A percentile compares a stretch with the other conserved stretches of the same genome.
phyloP scores from a whole-genome alignment of 92 coral and sea anemone genomes.

The Porites evermanni region DNA sequence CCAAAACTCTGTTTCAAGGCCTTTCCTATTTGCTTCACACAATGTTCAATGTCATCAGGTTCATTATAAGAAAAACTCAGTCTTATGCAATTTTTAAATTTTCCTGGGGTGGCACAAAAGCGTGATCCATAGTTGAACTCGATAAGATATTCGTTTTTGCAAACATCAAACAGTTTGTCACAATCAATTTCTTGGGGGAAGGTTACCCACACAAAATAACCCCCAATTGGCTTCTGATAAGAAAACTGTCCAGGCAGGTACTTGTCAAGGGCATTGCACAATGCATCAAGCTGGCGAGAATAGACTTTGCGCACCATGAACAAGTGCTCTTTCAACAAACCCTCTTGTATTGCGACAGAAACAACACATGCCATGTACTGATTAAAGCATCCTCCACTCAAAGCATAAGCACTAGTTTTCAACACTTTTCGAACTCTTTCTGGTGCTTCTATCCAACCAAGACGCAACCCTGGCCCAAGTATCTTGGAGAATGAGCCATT shows the following conservation, averaged over 20 bases:
- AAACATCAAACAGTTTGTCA: slow-evolving; percentile 52
- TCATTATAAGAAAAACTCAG: slow-evolving; percentile 71
- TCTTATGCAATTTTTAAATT: slow-evolving; percentile 83
- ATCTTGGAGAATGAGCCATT: slow-evolving; percentile 89
- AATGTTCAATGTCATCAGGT: slow-evolving; percentile 64
- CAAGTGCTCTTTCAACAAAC: slow-evolving; percentile 75
- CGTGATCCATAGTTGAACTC: slow-evolving; percentile 66
- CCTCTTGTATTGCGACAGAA: slow-evolving; percentile 83
- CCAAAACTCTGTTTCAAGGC: slow-evolving; percentile 58
- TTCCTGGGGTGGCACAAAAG: slow-evolving; percentile 73
- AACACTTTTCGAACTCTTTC: slow-evolving; percentile 46
- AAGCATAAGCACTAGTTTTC: slow-evolving; percentile 39
- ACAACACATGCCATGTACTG: slow-evolving; percentile 89
- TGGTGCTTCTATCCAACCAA: slow-evolving; percentile 95
- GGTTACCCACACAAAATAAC: slow-evolving; percentile 91
- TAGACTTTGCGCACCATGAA: slow-evolving; percentile 48
- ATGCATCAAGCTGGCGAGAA: slow-evolving; percentile 69
- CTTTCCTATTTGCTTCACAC: slow-evolving; percentile 68
- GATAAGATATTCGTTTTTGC: slow-evolving; percentile 73
- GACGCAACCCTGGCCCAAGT: slow-evolving; percentile 89
- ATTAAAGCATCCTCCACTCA: slow-evolving; percentile 90
- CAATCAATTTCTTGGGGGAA: slow-evolving; percentile 74
- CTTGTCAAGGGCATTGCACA: slow-evolving; percentile 88
- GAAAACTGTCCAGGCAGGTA: slow-evolving; percentile 65
- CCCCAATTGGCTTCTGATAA: slow-evolving; percentile 87